Evolutionary conservation across 2,797 vertebrate genomes (phyloP).

Genomic region (Chromobotia macracanthus): DNA sequence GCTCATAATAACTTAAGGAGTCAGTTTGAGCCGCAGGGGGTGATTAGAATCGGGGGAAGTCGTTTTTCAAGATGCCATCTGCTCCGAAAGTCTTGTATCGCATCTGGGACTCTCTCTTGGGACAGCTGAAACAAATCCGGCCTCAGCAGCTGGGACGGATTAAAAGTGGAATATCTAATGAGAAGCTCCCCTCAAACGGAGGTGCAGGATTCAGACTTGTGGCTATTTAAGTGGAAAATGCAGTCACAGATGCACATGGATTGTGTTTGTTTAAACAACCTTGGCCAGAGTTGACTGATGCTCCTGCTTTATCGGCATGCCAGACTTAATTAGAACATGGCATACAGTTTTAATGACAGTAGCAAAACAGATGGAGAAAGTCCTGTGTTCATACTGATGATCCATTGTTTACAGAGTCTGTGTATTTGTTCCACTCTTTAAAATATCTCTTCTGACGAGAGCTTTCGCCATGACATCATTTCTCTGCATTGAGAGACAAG

Average conservation of each 20-base stretch:
- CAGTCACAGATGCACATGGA: constrained; percentile 17
- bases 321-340: constrained; percentile 11
- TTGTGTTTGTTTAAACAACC: constrained; percentile 18
- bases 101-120: constrained; percentile 49
- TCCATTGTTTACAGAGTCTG: not conserved
- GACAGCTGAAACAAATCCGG: constrained; percentile 76
- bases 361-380: constrained; percentile 33
- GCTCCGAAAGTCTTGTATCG: constrained; percentile 54
- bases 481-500: constrained; percentile 50
- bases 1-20: constrained; percentile 58
- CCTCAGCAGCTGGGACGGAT: constrained; percentile 73
- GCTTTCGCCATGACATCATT: constrained; percentile 54
- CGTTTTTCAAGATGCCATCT: constrained; percentile 72
- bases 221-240: constrained; percentile 47
- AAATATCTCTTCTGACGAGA: constrained; percentile 32
- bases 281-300: constrained; percentile 24
- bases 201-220: constrained; percentile 53
- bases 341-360: constrained; percentile 29
- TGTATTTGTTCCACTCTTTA: constrained; percentile 33
- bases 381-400: not conserved
- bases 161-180: constrained; percentile 72
- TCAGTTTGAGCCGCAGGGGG: constrained; percentile 34
- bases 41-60: constrained; percentile 23
- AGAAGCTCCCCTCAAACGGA: constrained; percentile 54
- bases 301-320: constrained; percentile 30